A percentile compares a stretch with the other conserved stretches of the same genome.
Conservation (phyloP, 2,113 vertebrate genomes). For the Pelusios castaneus region DNA sequence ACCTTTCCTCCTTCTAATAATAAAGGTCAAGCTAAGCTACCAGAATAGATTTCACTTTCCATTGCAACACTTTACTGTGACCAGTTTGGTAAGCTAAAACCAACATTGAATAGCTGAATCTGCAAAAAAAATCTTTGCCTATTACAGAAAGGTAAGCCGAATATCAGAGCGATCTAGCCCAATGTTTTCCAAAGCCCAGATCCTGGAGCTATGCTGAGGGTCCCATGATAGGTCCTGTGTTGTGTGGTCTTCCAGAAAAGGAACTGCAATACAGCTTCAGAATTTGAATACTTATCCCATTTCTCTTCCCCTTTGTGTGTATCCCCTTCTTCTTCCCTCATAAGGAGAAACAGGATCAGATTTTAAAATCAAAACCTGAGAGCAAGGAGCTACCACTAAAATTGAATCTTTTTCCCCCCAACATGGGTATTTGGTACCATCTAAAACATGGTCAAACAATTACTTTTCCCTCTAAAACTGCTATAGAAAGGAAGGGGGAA, state of each 20-base stretch:
- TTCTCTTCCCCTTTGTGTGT: not conserved
- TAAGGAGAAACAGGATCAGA: not conserved
- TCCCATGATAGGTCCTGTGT: not conserved
- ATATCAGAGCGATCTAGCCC: fast-evolving
- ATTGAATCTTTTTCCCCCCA: not conserved
- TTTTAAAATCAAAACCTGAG: not conserved
- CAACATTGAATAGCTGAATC: not conserved
- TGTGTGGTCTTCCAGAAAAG: not conserved
- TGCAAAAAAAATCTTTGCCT: not conserved
- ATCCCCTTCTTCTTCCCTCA: not conserved
- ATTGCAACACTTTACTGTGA: not conserved
- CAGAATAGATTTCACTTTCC: not conserved
- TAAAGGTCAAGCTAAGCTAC: not conserved
- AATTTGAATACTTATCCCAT: not conserved
- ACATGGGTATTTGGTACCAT: not conserved
- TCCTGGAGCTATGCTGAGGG: not conserved
- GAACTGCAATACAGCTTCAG: not conserved
- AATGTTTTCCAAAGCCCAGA: not conserved
- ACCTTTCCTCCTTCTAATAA: not conserved
- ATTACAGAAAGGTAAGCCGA: not conserved
- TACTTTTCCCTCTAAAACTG: fast-evolving
- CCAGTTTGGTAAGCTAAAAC: conserved; percentile 14
- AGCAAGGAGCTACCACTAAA: fast-evolving
- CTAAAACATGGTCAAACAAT: fast-evolving
- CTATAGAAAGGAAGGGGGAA: not conserved